Percentiles rank a stretch among this genome's conserved stretches.
These are phyloP conservation scores for Rhinoraja longicauda DNA, from an alignment of 2,797 vertebrate species.

Conservation along the genomic window DNA sequence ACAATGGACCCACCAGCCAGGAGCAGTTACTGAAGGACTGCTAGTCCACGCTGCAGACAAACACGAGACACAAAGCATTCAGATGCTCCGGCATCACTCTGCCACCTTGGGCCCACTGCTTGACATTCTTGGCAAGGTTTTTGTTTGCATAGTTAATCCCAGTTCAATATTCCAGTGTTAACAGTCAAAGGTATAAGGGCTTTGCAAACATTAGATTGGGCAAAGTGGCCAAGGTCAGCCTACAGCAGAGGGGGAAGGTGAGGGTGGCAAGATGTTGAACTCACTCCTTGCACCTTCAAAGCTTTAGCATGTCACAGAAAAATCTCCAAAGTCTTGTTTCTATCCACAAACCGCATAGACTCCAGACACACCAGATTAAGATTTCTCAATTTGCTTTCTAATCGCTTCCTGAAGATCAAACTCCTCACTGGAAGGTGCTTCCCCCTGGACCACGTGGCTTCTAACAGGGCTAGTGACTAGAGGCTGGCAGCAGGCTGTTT, in stretches of 20 bases:
- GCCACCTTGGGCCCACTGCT: neutral
- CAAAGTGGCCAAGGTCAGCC: neutral
- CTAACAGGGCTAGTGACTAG: neutral
- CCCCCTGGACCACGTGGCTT: neutral
- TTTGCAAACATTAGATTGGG: neutral
- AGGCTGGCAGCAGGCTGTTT: neutral
- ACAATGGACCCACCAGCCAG: neutral
- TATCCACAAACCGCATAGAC: neutral
- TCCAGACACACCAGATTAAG: no score
- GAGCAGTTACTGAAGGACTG: neutral
- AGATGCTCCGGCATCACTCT: neutral
- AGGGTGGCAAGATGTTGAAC: neutral
- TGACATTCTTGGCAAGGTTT: neutral
- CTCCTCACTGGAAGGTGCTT: neutral
- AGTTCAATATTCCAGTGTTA: neutral
- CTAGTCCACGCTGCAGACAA: neutral
- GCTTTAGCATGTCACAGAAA: neutral
- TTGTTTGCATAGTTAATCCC: slow-evolving; percentile 33
- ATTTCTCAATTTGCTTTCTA: neutral
- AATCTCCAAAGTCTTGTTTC: neutral
- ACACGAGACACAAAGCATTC: slow-evolving; percentile 25
- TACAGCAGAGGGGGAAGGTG: neutral
- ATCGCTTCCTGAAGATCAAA: neutral
- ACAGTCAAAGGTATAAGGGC: neutral
- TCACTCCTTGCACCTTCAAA: neutral